These are phyloP conservation scores for Sitophilus oryzae DNA, from an alignment of 1,140 invertebrate species.

Conservation along the genomic window DNA sequence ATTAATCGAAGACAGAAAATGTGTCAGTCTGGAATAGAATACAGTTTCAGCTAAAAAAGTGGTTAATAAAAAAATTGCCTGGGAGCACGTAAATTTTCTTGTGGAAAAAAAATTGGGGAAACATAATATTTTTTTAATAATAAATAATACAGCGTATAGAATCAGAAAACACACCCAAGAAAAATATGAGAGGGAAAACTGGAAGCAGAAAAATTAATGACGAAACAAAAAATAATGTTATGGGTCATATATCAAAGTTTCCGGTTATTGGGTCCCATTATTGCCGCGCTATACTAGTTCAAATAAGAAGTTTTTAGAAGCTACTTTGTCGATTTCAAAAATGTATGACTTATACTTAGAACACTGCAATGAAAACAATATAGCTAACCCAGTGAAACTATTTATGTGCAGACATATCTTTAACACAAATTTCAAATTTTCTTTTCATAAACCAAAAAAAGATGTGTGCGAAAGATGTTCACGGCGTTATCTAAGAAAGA, in stretches of 20 bases:
- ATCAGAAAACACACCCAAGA: conserved; percentile 2
- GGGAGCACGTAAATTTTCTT: conserved; percentile 1
- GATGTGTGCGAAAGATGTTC: background rate
- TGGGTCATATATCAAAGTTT: conserved; percentile 4
- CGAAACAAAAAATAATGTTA: conserved; percentile 2
- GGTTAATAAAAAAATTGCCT: conserved; percentile 5
- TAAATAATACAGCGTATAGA: background rate
- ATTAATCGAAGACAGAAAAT: conserved; percentile 1
- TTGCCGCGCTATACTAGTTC: conserved; percentile 2
- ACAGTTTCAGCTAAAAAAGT: conserved; percentile 5
- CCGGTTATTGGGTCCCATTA: background rate
- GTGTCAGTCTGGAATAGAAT: background rate
- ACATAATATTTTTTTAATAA: conserved; percentile 3
- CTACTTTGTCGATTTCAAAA: conserved; percentile 4
- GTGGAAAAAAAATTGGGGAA: conserved; percentile 1
- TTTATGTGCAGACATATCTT: too few relatives aligned
- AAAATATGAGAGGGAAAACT: conserved; percentile 6
- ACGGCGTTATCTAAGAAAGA: conserved; percentile 5
- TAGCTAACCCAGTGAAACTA: too few relatives aligned
- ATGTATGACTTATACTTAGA: background rate
- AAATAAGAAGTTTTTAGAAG: conserved; percentile 4
- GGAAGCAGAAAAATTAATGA: conserved; percentile 7
- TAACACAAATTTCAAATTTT: too few relatives aligned
- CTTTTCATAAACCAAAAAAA: too few relatives aligned
- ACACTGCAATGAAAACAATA: too few relatives aligned